phyloP scores from a whole-genome alignment of 1,140 invertebrate species.

The Bombus breviceps region DNA sequence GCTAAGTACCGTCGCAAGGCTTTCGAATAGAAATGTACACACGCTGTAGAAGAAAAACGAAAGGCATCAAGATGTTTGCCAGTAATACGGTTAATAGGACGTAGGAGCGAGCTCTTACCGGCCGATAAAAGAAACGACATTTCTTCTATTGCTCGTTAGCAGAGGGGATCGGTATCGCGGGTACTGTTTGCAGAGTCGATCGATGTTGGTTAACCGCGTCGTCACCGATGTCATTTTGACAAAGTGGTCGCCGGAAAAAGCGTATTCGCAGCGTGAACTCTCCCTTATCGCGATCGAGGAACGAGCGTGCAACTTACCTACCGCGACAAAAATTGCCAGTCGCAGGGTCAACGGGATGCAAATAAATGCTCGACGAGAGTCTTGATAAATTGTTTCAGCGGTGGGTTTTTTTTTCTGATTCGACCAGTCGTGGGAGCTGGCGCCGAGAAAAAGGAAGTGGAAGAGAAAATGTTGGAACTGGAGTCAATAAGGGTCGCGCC shows the following conservation, averaged over 20 bases:
- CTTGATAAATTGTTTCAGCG: conserved; percentile 9
- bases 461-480: not conserved
- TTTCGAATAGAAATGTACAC: too few species aligned
- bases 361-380: conserved; percentile 7
- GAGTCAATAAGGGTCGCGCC: not conserved
- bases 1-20: too few species aligned
- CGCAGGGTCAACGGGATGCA: conserved; percentile 15
- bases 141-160: not conserved
- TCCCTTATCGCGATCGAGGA: too few species aligned
- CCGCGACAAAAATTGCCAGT: not conserved
- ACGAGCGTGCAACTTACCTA: not conserved
- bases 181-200: not conserved
- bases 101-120: not conserved
- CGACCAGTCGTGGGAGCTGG: not conserved
- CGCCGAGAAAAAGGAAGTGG: not conserved
- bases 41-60: too few species aligned
- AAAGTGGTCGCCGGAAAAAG: conserved; percentile 3
- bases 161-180: not conserved
- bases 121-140: not conserved
- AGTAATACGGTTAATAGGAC: not conserved
- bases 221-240: not conserved
- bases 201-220: conserved; percentile 21
- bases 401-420: not conserved
- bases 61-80: not conserved
- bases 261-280: not conserved